Evolutionary conservation across 2,113 vertebrate genomes (phyloP), one percentile per base, ranked within the genome.

Genomic region (Hippopotamus amphibius): DNA sequence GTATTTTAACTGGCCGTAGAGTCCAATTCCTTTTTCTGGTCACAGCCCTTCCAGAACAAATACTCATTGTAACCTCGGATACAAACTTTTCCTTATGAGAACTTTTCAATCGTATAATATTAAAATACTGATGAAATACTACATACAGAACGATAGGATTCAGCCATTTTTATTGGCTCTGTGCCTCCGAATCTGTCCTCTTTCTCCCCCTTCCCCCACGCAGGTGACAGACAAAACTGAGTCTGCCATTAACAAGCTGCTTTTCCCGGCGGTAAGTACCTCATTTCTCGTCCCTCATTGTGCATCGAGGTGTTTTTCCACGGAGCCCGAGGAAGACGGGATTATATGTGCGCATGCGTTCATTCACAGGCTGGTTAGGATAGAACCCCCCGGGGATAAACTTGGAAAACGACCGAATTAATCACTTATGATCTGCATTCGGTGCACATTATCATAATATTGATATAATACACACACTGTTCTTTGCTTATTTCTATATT

Each of bases 391-490:
- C 10, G 0, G 43, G 63, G 86, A 80, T 8, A 68, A 15, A 59
- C 90, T 72, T 95, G 93, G 97, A 96, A 96, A 97, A 93, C 10
- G 79, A 94, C 76, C 46, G 63, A 94, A 91, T 91, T 91, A 91
- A 96, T 96, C 82, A 82, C 96, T 87, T 94, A 59, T 13, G 96
- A 96, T 95, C 96, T 55, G 46, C 89, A 65, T 95, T 85, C 26
- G 7, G 68, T 66, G 85, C 86, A 59, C 80, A 93, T 95, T 95
- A 97, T 96, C 96, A 92, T 95, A 97, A 97, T 96, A 95, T 84
- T 91, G 97, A 94, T 92, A 98, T 97, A 98, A 98, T 97, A 63
- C 97, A 90, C 65, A 46, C 93, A 95, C 97, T 97, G 97, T 95
- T 92, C 95, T 93, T 88, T 77, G 57, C 88, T 95, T 92, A 87